A percentile compares a stretch with the other conserved stretches of the same genome.
Conservation (phyloP, 2,888 invertebrate species). For the Sisyra terminalis region DNA sequence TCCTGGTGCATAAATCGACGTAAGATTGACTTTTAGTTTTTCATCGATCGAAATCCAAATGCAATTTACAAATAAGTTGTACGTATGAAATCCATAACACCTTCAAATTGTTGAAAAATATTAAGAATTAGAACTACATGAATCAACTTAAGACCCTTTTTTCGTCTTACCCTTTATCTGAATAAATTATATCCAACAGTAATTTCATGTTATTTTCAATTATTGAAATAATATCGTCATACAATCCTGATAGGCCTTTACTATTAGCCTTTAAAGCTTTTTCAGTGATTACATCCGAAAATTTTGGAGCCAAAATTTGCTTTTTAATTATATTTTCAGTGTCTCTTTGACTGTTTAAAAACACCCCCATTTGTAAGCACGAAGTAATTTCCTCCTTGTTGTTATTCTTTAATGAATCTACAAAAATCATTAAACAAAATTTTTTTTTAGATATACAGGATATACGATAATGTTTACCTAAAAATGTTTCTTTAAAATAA, state of each 20-base stretch:
- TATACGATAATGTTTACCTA: background rate
- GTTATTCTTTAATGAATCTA: conserved; percentile 35
- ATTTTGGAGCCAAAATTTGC: conserved; percentile 46
- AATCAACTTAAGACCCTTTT: conserved; percentile 36
- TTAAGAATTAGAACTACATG: too few species aligned
- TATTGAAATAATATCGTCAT: conserved; percentile 34
- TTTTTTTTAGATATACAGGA: background rate
- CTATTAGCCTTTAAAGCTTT: conserved; percentile 22
- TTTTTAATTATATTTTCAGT: conserved; percentile 56
- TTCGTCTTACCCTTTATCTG: background rate
- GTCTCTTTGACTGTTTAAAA: conserved; percentile 47
- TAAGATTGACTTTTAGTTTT: conserved; percentile 61
- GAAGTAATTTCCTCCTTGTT: conserved; percentile 38
- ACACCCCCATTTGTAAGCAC: conserved; percentile 34
- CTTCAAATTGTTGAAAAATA: conserved; percentile 22
- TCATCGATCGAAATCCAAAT: conserved; percentile 78
- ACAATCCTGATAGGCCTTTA: conserved; percentile 43
- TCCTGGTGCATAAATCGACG: conserved; percentile 80
- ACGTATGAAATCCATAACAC: conserved; percentile 35
- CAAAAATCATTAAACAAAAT: conserved; percentile 38
- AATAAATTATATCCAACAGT: conserved; percentile 3
- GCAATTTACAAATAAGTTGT: conserved; percentile 67
- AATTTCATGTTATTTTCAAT: background rate
- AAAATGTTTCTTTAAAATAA: conserved; percentile 5
- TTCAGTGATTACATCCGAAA: conserved; percentile 57